Conservation (phyloP, 2,797 vertebrate species). For the Mastacembelus armatus region DNA sequence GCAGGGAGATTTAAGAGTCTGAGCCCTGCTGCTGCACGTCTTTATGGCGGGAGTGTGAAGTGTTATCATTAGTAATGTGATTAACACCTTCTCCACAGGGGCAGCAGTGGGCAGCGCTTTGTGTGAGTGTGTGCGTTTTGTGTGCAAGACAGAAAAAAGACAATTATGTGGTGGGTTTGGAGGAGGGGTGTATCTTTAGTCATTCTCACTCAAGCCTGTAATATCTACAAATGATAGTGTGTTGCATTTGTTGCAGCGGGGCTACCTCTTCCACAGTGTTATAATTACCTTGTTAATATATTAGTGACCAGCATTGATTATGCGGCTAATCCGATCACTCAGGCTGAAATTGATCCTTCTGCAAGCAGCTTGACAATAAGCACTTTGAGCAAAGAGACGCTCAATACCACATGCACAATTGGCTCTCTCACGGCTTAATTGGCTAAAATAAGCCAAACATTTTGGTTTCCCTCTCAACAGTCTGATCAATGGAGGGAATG, state of each 20-base stretch:
- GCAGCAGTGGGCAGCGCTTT: constrained; percentile 33
- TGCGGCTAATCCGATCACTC: constrained; percentile 94
- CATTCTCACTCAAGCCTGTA: constrained; percentile 37
- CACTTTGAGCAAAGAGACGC: constrained; percentile 88
- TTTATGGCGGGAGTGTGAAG: constrained; percentile 65
- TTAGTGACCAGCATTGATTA: constrained; percentile 96
- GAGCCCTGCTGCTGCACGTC: constrained; percentile 45
- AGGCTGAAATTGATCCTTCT: constrained; percentile 90
- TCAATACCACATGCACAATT: constrained; percentile 93
- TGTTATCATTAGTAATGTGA: constrained; percentile 75
- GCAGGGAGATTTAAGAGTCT: constrained; percentile 46
- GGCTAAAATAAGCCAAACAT: constrained; percentile 98
- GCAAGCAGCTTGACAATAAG: constrained; percentile 90
- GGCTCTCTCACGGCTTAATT: constrained; percentile 92
- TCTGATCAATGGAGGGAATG: constrained; percentile 91
- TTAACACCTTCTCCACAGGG: constrained; percentile 65
- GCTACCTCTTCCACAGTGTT: constrained; percentile 80
- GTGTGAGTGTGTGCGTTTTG: constrained; percentile 47
- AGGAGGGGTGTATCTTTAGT: constrained; percentile 13
- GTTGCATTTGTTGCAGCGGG: constrained; percentile 38
- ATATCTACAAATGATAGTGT: constrained; percentile 39
- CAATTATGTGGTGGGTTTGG: constrained; percentile 34
- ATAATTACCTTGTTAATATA: constrained; percentile 99
- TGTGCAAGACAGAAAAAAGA: constrained; percentile 49
- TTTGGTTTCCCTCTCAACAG: constrained; percentile 90